Base-by-base conservation (phyloP, 2,113 vertebrate genomes). In the Polypterus bichir region DNA sequence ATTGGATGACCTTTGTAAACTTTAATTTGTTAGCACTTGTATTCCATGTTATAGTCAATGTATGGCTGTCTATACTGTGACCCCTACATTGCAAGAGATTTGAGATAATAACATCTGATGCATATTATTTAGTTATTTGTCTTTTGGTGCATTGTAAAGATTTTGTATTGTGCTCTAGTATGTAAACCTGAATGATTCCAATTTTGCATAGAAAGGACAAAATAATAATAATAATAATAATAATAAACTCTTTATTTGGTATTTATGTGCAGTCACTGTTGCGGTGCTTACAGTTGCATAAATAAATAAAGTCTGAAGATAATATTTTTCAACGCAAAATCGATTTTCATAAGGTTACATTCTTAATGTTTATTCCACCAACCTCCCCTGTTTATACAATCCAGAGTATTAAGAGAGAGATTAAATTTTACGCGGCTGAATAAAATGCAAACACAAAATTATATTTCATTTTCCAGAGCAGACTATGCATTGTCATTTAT, bases 371-470 rank as follows among this genome's bases (percentile, higher is more conserved):
- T 85, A 80, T 87, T 88, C 76, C 70, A 70, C 71, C 79, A 75
- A 82, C 76, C 79, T 87, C 76, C 83, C 79, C 80, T 84, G 61
- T 91, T 85, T 88, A 88, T 90, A 89, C 83, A 88, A 84, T 81
- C 76, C 76, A 77, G 68, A 82, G 77, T 91, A 94, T 94, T 95
- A 92, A 92, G 91, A 87, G 85, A 83, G 78, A 92, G 91, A 94
- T 93, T 92, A 90, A 87, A 92, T 92, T 93, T 90, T 90, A 87
- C 81, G 88, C 75, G 75, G 81, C 76, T 74, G 83, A 89, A 85
- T 88, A 86, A 92, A 91, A 94, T 90, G 87, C 89, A 91, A 92
- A 92, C 86, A 85, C 80, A 89, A 90, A 93, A 92, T 92, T 89
- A 91, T 89, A 88, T 90, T 86, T 86, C 84, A 83, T 83, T 91